Percentiles rank a stretch among this genome's conserved stretches.
Conservation (phyloP, 2,888 invertebrate genomes). For the Nymphalis polychloros region DNA sequence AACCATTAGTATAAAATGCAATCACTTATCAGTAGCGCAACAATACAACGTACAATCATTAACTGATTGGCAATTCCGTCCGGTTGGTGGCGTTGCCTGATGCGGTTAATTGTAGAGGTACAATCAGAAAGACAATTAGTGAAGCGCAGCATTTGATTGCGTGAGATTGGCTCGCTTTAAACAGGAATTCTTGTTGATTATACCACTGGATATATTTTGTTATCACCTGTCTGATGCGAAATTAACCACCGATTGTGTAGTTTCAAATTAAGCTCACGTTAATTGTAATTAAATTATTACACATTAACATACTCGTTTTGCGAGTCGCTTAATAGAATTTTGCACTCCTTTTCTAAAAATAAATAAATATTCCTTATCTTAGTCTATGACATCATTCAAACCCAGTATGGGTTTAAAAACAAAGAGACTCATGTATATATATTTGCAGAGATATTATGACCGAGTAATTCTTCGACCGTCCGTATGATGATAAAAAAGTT, state of each 20-base stretch:
- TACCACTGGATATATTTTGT: constrained; percentile 22
- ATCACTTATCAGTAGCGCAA: constrained; percentile 33
- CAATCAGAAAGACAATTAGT: constrained; percentile 72
- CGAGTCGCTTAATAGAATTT: too few relatives aligned
- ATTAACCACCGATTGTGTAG: constrained; percentile 1
- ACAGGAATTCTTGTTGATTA: constrained; percentile 36
- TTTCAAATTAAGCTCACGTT: not conserved
- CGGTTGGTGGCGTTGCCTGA: constrained; percentile 53
- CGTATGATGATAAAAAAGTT: too few relatives aligned
- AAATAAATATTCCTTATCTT: too few relatives aligned
- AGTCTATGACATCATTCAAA: too few relatives aligned
- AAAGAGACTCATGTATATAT: too few relatives aligned
- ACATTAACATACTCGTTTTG: too few relatives aligned
- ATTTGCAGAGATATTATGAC: too few relatives aligned
- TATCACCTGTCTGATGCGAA: constrained; percentile 15
- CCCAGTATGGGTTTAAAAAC: too few relatives aligned
- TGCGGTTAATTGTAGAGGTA: constrained; percentile 64
- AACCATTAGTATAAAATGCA: constrained; percentile 26
- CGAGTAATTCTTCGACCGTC: too few relatives aligned
- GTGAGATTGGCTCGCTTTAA: constrained; percentile 41
- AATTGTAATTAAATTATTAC: too few relatives aligned
- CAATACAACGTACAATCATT: constrained; percentile 47
- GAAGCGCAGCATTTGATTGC: constrained; percentile 53
- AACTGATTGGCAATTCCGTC: constrained; percentile 72
- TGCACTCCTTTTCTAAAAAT: too few relatives aligned